Conservation (phyloP, 2,888 invertebrate genomes). For the Xestobium rufovillosum region DNA sequence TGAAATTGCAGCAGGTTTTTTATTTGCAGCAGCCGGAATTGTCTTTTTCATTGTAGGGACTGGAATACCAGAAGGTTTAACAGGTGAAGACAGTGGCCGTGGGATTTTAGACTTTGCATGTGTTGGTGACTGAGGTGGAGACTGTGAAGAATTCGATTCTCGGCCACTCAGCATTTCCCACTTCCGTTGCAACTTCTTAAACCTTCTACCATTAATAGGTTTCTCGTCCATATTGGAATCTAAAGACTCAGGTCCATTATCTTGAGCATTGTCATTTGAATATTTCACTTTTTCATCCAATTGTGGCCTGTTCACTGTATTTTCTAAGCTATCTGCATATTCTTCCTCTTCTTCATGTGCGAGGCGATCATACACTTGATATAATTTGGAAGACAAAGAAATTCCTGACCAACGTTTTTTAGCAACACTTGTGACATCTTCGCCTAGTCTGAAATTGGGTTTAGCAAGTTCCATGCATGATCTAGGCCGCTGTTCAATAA, state of each 20-base stretch:
- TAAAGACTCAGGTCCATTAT: constrained; percentile 38
- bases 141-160: constrained; percentile 36
- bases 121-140: constrained; percentile 41
- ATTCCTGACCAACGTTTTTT: constrained; percentile 70
- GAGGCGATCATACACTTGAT: constrained; percentile 64
- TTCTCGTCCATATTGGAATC: constrained; percentile 40
- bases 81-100: constrained; percentile 65
- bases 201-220: constrained; percentile 56
- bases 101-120: constrained; percentile 66
- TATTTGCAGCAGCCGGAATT: constrained; percentile 14
- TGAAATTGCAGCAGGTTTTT: constrained; percentile 12
- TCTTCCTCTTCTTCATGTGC: constrained; percentile 60
- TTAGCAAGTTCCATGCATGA: constrained; percentile 55
- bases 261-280: constrained; percentile 24
- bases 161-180: constrained; percentile 70
- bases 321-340: constrained; percentile 68
- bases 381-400: constrained; percentile 61
- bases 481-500: constrained; percentile 51
- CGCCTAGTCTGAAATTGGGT: constrained; percentile 38
- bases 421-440: constrained; percentile 40
- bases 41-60: constrained; percentile 42
- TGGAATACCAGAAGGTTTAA: constrained; percentile 55
- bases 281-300: constrained; percentile 20
- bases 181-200: constrained; percentile 67
- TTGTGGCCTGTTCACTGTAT: constrained; percentile 26